Evolutionary conservation across 2,888 invertebrate species (phyloP).

Genomic region (Eupithecia pulchellata): DNA sequence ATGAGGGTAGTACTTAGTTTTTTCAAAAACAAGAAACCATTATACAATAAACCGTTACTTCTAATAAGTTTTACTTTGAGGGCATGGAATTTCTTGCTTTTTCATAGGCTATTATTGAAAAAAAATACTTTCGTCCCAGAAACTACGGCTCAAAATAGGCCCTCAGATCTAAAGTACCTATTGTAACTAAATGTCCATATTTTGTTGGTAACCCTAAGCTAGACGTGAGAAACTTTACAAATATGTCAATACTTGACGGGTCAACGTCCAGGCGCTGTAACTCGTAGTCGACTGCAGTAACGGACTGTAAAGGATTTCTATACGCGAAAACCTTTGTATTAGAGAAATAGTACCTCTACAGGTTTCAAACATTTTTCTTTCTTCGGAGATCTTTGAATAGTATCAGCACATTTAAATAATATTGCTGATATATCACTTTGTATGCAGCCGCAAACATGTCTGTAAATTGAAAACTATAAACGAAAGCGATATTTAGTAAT

Average conservation of each 20-base stretch:
- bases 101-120: neutral
- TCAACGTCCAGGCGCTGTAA: conserved; percentile 77
- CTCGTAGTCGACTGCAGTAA: conserved; percentile 74
- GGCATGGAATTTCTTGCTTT: neutral
- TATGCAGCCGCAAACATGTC: neutral
- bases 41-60: neutral
- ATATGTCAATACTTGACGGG: conserved; percentile 85
- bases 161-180: neutral
- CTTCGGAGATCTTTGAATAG: neutral
- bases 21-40: neutral
- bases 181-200: neutral
- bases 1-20: neutral
- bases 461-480: neutral
- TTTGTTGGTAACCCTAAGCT: conserved; percentile 60
- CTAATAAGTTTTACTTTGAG: neutral
- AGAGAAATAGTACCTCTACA: conserved; percentile 8
- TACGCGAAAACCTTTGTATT: conserved; percentile 39
- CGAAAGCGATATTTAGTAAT: neutral
- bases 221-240: conserved; percentile 84
- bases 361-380: neutral
- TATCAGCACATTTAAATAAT: neutral
- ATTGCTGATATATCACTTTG: neutral
- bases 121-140: neutral
- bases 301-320: conserved; percentile 54
- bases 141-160: neutral